Evolutionary conservation across 2,888 invertebrate genomes (phyloP).

Genomic region (Homarus gammarus): DNA sequence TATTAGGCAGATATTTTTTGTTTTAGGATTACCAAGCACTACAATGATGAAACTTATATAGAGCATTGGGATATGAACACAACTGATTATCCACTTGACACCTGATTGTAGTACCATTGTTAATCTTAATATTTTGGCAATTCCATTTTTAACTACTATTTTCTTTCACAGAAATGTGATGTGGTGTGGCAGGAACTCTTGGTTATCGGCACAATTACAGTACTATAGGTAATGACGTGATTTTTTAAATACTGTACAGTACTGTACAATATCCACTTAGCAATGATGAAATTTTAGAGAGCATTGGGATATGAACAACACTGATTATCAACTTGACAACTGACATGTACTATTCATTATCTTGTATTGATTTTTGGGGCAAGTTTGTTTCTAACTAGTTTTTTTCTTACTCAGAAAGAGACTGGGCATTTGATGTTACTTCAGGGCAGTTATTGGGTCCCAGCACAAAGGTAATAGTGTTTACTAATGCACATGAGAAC

Average conservation of each 20-base stretch:
- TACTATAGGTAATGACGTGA: background rate
- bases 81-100: no score
- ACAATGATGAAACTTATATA: no score
- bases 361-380: background rate
- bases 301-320: conserved; percentile 18
- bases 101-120: background rate
- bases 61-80: no score
- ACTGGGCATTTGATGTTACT: background rate
- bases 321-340: conserved; percentile 23
- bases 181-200: no score
- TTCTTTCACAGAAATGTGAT: no score
- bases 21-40: no score
- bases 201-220: background rate
- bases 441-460: no score
- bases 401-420: background rate
- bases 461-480: background rate
- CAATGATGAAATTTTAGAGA: background rate
- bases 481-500: no score
- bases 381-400: background rate
- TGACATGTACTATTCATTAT: background rate
- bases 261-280: background rate
- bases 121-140: background rate
- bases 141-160: background rate
- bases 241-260: background rate
- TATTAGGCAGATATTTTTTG: no score